Evolutionary conservation across 1,140 invertebrate species (phyloP), one percentile per base, ranked within the genome.

Genomic region (Lasioglossum baleicum): DNA sequence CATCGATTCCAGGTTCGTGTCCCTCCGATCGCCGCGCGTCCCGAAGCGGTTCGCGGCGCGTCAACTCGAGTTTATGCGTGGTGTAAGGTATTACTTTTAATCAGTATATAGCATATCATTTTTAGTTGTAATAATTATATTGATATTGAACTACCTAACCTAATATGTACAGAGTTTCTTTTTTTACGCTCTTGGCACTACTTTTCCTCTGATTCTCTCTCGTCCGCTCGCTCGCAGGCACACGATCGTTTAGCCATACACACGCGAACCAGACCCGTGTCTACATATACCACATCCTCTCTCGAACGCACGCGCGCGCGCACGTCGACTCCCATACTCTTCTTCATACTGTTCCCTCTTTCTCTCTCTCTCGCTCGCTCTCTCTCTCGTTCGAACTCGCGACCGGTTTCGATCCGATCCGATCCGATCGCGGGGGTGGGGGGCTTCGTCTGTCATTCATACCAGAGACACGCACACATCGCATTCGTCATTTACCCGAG

Each of bases 121-220:
- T 86, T 88, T 89, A 92, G 84, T 89, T 86, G 84, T 90, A 90
- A 91, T 90, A 88, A 91, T 90, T 88, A 92, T 91, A 92, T 90
- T 89, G 88, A 90, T 92, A 92, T 92, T 92, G 88, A 90, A 91
- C 90, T 92, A 92, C 90, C 91, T 92, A 92, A 80, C 87, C 90
- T 92, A 92, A 91, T 92, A 92, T 92, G 89, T 92, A 92, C 91
- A 92, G 75, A 87, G 82, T 90, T 89, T 85, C 83, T 79, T 71
- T 63, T 60, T 75, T 81, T 75, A 89, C 87, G 87, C 88, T 90
- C 89, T 92, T 91, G 90, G 90, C 90, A 91, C 90, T 91, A 90
- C 88, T 80, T 90, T 86, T 88, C 81, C 67, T 56, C 35, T 63
- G 64, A 71, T 61, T n/a, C 64, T 67, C 72, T 35, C 75, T 75